These are phyloP conservation scores for Murina feae DNA, from an alignment of 2,113 vertebrate species.

Conservation along the genomic window DNA sequence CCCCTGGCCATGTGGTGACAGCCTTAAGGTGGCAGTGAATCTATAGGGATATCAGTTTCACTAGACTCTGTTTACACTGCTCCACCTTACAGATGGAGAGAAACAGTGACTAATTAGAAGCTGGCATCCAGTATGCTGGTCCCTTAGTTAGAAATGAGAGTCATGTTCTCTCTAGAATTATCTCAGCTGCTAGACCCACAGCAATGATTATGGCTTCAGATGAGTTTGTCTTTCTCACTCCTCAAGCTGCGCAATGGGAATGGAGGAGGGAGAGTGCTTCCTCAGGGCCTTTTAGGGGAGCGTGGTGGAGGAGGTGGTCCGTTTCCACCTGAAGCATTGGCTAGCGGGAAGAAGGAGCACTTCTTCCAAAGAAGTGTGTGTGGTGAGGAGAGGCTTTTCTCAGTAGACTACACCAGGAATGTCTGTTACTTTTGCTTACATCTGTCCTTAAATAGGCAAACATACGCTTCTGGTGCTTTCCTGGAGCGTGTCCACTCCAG, in stretches of 20 bases:
- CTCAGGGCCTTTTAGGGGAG: not conserved
- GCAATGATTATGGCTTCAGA: not conserved
- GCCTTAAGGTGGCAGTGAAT: not conserved
- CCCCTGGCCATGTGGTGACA: not conserved
- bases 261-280: not conserved
- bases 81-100: not conserved
- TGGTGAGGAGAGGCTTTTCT: not conserved
- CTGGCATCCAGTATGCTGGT: not conserved
- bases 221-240: not conserved
- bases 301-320: not conserved
- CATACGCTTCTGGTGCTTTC: not conserved
- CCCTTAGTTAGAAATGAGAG: slow-evolving; percentile 9
- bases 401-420: not conserved
- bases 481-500: not conserved
- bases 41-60: not conserved
- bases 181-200: not conserved
- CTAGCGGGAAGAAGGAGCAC: not conserved
- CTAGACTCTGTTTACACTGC: not conserved
- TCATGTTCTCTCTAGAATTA: not conserved
- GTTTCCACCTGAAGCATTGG: not conserved
- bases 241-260: not conserved
- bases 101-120: not conserved
- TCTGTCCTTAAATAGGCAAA: not conserved
- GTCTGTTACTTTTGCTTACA: not conserved
- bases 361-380: not conserved